phyloP scores from a whole-genome alignment of 2,113 vertebrate species.

The Aegithalos caudatus region DNA sequence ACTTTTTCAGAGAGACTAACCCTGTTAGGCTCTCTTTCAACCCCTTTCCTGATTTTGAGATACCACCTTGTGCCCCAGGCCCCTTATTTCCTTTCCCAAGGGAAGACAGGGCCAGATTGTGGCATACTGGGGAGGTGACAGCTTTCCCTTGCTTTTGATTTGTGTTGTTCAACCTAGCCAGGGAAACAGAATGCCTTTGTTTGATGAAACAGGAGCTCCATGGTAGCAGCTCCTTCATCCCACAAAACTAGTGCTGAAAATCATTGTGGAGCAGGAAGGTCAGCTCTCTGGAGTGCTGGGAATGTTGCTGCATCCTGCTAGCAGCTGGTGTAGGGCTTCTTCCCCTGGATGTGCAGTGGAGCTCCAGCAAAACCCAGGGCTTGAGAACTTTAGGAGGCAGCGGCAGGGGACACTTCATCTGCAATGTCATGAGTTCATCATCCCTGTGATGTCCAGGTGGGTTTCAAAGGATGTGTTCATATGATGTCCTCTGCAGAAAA shows the following conservation, averaged over 20 bases:
- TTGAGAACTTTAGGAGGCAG: neutral
- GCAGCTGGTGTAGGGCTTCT: neutral
- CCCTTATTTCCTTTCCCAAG: neutral
- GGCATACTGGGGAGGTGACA: neutral
- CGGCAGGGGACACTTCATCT: neutral
- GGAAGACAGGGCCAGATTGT: neutral
- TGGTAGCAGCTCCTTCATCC: neutral
- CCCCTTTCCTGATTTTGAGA: neutral
- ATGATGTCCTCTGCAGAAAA: neutral
- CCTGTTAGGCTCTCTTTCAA: neutral
- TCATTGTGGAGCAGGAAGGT: neutral
- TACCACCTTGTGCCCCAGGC: fast-evolving
- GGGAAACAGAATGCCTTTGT: neutral
- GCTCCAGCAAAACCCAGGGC: neutral
- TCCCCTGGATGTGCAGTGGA: fast-evolving
- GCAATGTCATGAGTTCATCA: neutral
- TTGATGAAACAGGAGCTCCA: neutral
- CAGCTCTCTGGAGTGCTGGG: neutral
- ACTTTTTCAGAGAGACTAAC: neutral
- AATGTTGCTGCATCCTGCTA: neutral
- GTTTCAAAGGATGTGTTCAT: neutral
- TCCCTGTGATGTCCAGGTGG: neutral
- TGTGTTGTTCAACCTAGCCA: neutral
- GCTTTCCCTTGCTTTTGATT: neutral
- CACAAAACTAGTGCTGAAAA: neutral